These are phyloP conservation scores for Struthio camelus DNA, from an alignment of 2,113 vertebrate genomes.

Conservation along the genomic window DNA sequence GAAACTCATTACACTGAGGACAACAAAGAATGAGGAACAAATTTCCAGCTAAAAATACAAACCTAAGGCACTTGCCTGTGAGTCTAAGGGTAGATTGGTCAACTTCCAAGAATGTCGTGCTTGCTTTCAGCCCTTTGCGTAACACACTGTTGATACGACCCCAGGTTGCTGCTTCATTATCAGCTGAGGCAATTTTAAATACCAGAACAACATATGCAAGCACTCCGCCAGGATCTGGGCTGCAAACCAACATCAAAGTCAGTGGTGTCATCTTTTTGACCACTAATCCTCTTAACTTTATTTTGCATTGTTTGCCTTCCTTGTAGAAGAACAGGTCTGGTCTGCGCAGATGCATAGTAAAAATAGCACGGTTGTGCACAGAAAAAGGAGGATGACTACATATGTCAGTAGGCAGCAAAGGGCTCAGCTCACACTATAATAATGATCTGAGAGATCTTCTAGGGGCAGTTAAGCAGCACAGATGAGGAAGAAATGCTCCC, in stretches of 20 bases:
- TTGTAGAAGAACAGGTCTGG: background rate
- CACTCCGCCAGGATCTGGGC: slow-evolving; percentile 63
- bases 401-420: background rate
- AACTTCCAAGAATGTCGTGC: slow-evolving; percentile 41
- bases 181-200: slow-evolving; percentile 64
- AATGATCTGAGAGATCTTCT: background rate
- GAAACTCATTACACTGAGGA: background rate
- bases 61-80: slow-evolving; percentile 71
- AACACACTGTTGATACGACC: slow-evolving; percentile 52
- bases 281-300: background rate
- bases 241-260: slow-evolving; percentile 65
- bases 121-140: slow-evolving; percentile 36
- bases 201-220: slow-evolving; percentile 69
- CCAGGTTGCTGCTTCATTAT: slow-evolving; percentile 20
- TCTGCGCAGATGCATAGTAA: background rate
- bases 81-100: slow-evolving; percentile 65
- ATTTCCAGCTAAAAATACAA: background rate
- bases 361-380: background rate
- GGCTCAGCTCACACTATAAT: background rate
- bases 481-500: background rate
- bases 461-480: background rate
- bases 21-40: background rate
- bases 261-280: background rate
- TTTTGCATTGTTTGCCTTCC: background rate
- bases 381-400: background rate